phyloP scores from a whole-genome alignment of 2,888 invertebrate species.

The Drosophila siamana region DNA sequence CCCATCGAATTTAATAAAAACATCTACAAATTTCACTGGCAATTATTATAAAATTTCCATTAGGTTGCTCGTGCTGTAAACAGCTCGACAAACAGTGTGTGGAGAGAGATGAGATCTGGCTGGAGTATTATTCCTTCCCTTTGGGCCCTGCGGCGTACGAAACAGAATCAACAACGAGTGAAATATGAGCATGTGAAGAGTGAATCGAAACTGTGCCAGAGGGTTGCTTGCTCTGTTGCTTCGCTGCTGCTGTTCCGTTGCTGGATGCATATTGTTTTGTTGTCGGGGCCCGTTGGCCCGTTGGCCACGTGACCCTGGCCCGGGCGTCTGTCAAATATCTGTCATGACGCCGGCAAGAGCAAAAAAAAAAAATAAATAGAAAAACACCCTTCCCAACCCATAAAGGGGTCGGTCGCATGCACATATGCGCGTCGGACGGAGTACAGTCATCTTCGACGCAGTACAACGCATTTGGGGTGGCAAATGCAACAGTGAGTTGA shows the following conservation, averaged over 20 bases:
- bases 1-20: slow-evolving; percentile 12
- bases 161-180: slow-evolving; percentile 42
- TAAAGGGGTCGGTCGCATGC: not conserved
- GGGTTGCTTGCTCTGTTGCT: slow-evolving; percentile 39
- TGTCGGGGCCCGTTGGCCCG: not conserved
- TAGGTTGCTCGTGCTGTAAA: slow-evolving; percentile 26
- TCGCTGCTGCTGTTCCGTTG: not conserved
- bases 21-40: slow-evolving; percentile 28
- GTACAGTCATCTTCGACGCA: slow-evolving; percentile 47
- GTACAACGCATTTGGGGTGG: slow-evolving; percentile 23
- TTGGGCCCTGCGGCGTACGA: slow-evolving; percentile 20
- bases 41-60: slow-evolving; percentile 43
- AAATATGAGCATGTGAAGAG: slow-evolving; percentile 45
- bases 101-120: slow-evolving; percentile 7
- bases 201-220: slow-evolving; percentile 36
- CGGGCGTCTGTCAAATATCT: slow-evolving; percentile 43
- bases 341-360: slow-evolving; percentile 22
- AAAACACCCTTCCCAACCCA: slow-evolving; percentile 18
- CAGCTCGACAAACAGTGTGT: slow-evolving; percentile 4
- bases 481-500: slow-evolving; percentile 47
- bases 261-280: slow-evolving; percentile 26
- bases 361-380: too few species aligned
- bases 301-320: slow-evolving; percentile 49
- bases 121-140: not conserved
- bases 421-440: slow-evolving; percentile 14